These are phyloP conservation scores for Ruditapes philippinarum DNA, from an alignment of 1,140 invertebrate species.

Conservation along the genomic window DNA sequence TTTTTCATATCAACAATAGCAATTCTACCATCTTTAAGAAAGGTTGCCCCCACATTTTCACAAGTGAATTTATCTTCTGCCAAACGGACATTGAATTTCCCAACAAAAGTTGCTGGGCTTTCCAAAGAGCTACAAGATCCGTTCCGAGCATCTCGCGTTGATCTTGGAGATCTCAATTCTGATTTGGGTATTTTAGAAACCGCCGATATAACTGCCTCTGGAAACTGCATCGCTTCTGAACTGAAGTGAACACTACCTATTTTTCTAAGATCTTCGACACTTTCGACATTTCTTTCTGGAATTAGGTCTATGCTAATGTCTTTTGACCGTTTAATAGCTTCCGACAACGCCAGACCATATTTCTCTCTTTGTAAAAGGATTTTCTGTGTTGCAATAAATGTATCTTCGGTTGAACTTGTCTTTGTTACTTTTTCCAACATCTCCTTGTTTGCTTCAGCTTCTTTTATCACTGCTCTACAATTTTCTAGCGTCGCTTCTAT, in stretches of 20 bases:
- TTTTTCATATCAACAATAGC: slow-evolving; percentile 58
- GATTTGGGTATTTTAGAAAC: slow-evolving; percentile 55
- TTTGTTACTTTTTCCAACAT: background rate
- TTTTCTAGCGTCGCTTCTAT: slow-evolving; percentile 13
- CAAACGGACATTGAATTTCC: slow-evolving; percentile 35
- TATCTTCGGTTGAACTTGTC: background rate
- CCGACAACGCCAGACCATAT: slow-evolving; percentile 46
- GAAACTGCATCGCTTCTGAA: slow-evolving; percentile 14
- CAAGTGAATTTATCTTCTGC: slow-evolving; percentile 41
- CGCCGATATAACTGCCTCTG: slow-evolving; percentile 49
- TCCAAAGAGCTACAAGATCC: background rate
- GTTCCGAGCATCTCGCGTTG: slow-evolving; percentile 10
- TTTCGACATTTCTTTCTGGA: slow-evolving; percentile 12
- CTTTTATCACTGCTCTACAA: slow-evolving; percentile 33
- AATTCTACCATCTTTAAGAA: slow-evolving; percentile 44
- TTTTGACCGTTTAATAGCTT: slow-evolving; percentile 47
- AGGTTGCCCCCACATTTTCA: slow-evolving; percentile 51
- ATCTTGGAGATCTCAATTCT: slow-evolving; percentile 52
- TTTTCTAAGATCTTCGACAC: slow-evolving; percentile 17
- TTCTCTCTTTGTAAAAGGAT: slow-evolving; percentile 45
- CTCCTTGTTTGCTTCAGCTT: slow-evolving; percentile 1
- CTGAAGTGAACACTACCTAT: slow-evolving; percentile 23
- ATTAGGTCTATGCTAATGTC: slow-evolving; percentile 25
- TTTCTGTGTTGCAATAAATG: slow-evolving; percentile 58
- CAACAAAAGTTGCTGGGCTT: background rate